Base-by-base conservation (phyloP, 2,797 vertebrate genomes). In the Salmo trutta region DNA sequence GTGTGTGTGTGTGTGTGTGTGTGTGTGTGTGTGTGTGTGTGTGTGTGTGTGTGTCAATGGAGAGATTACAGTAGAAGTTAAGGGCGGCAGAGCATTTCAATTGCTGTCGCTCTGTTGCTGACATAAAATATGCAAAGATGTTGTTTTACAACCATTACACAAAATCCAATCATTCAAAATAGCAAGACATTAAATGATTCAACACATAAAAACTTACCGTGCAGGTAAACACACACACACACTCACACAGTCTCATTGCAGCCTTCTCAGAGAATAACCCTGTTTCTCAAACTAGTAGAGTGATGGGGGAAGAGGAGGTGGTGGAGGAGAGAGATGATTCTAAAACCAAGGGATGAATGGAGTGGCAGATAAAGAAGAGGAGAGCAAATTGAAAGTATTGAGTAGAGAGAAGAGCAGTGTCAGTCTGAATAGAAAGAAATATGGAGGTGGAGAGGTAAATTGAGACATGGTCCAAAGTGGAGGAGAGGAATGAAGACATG, bases 401-500 rank as follows among this genome's bases (percentile, higher is more conserved):
- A 62, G 56, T 21, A 21, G 56, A 5, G 56, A 21, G 21, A 6
- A 21, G 81, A 89, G 85, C 82, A 87, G 87, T 71, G 82, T 84
- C 87, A 85, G 88, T 90, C 90, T 80, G 79, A 89, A 91, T 87
- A 91, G 91, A 88, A 82, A 77, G 77, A 77, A 83, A 86, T 83
- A 80, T 82, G 77, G 76, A 80, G 84, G 86, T 82, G 85, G 79
- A 82, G 84, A 47, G 69, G n/a, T 36, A 76, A 78, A 74, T 47
- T 74, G 78, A 51, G 6, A 15, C 79, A 83, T 7, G 33, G 66
- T 56, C 52, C 74, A 79, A 77, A 21, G 29, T 14, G 79, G 81
- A 41, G 77, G 74, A 67, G 19, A 62, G 69, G 68, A 77, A 77
- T n/a, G 54, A 71, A 47, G 41, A 24, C 21, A 41, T 41, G 82